These are phyloP conservation scores for Brachyptera risi DNA, from an alignment of 2,888 invertebrate genomes.

Conservation along the genomic window DNA sequence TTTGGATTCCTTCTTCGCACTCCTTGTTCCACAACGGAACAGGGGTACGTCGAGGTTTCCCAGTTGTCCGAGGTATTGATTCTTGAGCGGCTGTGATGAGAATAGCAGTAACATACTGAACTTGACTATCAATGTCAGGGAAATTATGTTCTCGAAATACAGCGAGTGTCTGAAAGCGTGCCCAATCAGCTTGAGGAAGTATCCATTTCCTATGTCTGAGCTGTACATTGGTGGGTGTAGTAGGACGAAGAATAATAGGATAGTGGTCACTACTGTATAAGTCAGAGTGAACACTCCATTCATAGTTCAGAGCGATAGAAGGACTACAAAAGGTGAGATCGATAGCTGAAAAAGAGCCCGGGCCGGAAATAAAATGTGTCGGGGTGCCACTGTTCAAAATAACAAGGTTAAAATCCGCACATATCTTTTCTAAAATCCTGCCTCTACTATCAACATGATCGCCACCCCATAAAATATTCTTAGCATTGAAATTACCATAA, in stretches of 20 bases:
- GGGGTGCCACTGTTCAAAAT: too few relatives aligned
- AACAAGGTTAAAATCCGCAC: too few relatives aligned
- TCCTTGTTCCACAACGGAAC: constrained; percentile 7
- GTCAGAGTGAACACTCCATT: background rate
- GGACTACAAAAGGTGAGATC: constrained; percentile 10
- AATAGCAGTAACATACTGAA: background rate
- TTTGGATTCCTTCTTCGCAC: background rate
- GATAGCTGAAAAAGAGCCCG: constrained; percentile 1
- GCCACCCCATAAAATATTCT: too few relatives aligned
- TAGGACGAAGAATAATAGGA: background rate
- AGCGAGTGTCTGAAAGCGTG: background rate
- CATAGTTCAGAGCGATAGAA: background rate
- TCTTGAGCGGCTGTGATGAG: background rate
- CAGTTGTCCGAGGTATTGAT: background rate
- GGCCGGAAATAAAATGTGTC: too few relatives aligned
- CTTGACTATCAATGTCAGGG: background rate
- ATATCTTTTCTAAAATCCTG: too few relatives aligned
- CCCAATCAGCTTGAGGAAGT: background rate
- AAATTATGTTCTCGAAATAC: background rate
- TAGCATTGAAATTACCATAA: too few relatives aligned
- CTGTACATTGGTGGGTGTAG: background rate
- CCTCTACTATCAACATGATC: too few relatives aligned
- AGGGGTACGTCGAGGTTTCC: background rate
- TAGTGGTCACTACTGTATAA: background rate
- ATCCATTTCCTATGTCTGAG: background rate